phyloP scores from a whole-genome alignment of 2,797 vertebrate genomes.

The Clarias fuscus region DNA sequence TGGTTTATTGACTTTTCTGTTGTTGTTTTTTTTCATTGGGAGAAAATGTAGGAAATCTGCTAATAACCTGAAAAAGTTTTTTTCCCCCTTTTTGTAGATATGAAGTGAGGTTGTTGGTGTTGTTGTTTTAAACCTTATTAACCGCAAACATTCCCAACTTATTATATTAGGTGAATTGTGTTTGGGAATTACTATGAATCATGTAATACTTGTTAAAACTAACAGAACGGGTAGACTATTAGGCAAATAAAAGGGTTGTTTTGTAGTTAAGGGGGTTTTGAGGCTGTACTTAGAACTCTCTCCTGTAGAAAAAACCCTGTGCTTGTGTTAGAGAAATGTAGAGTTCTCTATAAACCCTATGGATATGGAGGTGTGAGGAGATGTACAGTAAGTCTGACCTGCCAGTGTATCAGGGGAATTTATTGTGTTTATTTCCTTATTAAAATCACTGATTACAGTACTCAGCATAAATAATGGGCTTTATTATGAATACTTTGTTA shows the following conservation, averaged over 20 bases:
- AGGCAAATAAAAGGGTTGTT: neutral
- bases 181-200: neutral
- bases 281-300: neutral
- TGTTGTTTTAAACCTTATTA: neutral
- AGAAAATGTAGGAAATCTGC: neutral
- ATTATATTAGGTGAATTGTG: neutral
- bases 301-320: neutral
- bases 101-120: neutral
- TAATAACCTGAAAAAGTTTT: neutral
- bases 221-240: neutral
- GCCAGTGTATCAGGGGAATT: constrained; percentile 42
- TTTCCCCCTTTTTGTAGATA: neutral
- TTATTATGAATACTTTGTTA: neutral
- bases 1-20: neutral
- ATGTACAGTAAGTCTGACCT: neutral
- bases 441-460: neutral
- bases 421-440: constrained; percentile 51
- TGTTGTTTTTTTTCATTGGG: neutral
- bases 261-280: neutral
- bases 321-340: neutral
- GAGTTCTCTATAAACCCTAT: neutral
- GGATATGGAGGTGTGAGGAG: neutral
- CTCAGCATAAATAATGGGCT: neutral
- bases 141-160: neutral
- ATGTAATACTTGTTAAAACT: neutral